Conservation (phyloP, 1,140 invertebrate genomes). For the Scaptomyza pallida region DNA sequence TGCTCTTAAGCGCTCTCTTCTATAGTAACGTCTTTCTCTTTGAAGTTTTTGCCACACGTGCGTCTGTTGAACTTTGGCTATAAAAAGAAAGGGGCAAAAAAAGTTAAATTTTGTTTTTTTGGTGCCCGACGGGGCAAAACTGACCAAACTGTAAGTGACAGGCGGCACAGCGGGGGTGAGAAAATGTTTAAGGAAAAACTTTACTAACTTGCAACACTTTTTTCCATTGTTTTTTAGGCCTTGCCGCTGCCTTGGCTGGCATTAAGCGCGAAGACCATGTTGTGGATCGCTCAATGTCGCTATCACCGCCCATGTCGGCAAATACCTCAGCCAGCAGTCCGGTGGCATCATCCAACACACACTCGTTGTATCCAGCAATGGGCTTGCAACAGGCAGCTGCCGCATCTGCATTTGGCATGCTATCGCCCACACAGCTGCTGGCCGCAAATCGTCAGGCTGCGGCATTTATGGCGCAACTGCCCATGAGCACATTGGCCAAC, state of each 20-base stretch:
- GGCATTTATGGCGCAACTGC: slow-evolving; percentile 83
- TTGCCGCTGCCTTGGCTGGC: slow-evolving; percentile 84
- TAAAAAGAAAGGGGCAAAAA: not conserved
- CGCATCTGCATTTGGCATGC: slow-evolving; percentile 84
- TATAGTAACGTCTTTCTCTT: slow-evolving; percentile 10
- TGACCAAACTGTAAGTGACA: slow-evolving; percentile 38
- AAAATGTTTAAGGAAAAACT: not conserved
- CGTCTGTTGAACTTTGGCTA: not conserved
- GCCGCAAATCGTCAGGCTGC: slow-evolving; percentile 85
- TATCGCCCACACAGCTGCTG: slow-evolving; percentile 85
- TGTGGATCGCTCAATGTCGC: slow-evolving; percentile 78
- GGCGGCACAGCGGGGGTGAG: slow-evolving; percentile 32
- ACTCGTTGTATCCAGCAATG: slow-evolving; percentile 78
- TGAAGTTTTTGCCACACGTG: slow-evolving; percentile 10
- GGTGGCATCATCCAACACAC: slow-evolving; percentile 47
- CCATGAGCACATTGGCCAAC: slow-evolving; percentile 76
- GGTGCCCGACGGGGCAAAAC: not conserved
- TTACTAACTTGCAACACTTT: slow-evolving; percentile 31
- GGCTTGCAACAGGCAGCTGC: slow-evolving; percentile 83
- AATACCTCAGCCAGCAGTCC: slow-evolving; percentile 72
- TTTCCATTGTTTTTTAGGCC: slow-evolving; percentile 78
- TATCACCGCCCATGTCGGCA: slow-evolving; percentile 80
- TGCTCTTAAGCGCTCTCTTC: slow-evolving; percentile 20
- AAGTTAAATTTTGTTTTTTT: not conserved
- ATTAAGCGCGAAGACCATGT: slow-evolving; percentile 81